Base-by-base conservation (phyloP, 2,797 vertebrate species). In the Sebastes trivittatus region DNA sequence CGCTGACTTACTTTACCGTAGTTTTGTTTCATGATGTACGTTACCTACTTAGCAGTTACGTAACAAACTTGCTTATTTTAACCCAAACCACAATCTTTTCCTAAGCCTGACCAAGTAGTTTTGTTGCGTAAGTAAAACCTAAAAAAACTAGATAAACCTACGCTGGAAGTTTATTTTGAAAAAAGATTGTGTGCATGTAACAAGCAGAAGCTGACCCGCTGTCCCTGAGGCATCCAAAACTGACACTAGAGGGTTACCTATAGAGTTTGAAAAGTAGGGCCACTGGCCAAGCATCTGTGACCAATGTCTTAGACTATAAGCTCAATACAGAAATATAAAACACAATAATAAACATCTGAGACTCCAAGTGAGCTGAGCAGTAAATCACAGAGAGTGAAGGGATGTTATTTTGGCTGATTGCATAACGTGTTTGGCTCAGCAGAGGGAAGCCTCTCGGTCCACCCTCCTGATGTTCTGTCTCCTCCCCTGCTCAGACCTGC, bases 321-420 rank as follows among this genome's bases (percentile, higher is more conserved):
- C 25, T 9, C 36, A 1, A 14, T 1, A 25, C 36, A 75, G 1
- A 42, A 20, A 27, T 30, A 20, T 58, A 13, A 70, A 36, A 65
- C 23, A 25, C 6, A 6, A 4, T 3, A 18, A 22, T 68, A 25
- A 69, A 52, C 29, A 14, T 32, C 29, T 9, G 4, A 13, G 58
- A 11, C 23, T 59, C 62, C 7, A 8, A 42, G 13, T 29, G 54
- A 63, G 10, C 29, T 2, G 23, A 74, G 69, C 77, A 49, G 52
- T 72, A 80, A 87, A 63, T 85, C 75, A 70, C 66, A 62, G 46
- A 56, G 25, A 60, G 32, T 64, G 69, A 78, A 54, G 34, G n/a
- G 1, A 36, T 82, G 72, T 78, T 78, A 34, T 78, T 72, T 81
- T 77, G 80, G 25, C 32, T 34, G 72, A 67, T 87, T 89, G 82